phyloP scores from a whole-genome alignment of 2,888 invertebrate species.

The Drosophila gaucha region DNA sequence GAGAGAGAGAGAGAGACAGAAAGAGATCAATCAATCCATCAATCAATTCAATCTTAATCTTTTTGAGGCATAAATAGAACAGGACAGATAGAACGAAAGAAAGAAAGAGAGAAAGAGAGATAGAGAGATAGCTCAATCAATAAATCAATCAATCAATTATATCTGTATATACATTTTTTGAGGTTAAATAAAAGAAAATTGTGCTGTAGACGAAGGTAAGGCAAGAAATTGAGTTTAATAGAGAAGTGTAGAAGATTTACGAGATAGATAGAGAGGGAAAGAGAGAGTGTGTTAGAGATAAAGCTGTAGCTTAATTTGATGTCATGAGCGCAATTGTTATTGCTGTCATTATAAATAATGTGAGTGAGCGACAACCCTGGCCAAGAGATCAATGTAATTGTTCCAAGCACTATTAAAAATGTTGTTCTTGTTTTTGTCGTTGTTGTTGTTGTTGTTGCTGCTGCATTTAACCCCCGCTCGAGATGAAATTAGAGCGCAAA shows the following conservation, averaged over 20 bases:
- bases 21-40: neutral
- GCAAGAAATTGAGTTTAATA: neutral
- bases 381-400: conserved; percentile 57
- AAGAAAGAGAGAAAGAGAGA: neutral
- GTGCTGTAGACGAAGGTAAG: neutral
- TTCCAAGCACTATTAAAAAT: conserved; percentile 55
- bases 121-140: too few relatives aligned
- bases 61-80: too few relatives aligned
- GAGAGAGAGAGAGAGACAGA: neutral
- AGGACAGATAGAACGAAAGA: neutral
- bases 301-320: conserved; percentile 60
- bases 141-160: conserved; percentile 1
- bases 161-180: too few relatives aligned
- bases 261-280: neutral
- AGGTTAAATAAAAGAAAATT: neutral
- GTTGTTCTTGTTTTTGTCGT: conserved; percentile 29
- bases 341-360: conserved; percentile 71
- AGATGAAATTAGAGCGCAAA: conserved; percentile 58
- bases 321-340: conserved; percentile 72
- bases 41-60: neutral
- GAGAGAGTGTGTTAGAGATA: neutral
- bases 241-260: neutral
- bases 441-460: conserved; percentile 31
- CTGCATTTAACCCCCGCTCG: conserved; percentile 58
- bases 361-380: conserved; percentile 28